Evolutionary conservation across 1,140 invertebrate species (phyloP), one percentile per base, ranked within the genome.

Genomic region (Cyclina sinensis): DNA sequence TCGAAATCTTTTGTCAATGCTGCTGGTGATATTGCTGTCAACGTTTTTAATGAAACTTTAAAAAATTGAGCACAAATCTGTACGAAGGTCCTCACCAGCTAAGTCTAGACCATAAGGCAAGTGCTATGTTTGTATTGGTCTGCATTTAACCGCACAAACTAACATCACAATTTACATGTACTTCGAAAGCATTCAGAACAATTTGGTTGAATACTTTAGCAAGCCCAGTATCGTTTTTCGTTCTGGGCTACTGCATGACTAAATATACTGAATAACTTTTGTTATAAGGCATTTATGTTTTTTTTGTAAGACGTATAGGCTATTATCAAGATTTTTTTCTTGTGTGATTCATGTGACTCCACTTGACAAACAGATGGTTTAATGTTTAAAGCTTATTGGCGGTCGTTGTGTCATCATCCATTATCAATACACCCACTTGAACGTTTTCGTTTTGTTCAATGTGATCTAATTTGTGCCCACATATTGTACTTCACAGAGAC

Each of bases 371-470:
- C 0, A 21, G 11, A 79, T 46, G 35, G 54, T 37, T 7, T 27
- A 86, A n/a, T 32, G 48, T 57, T 30, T 48, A 12, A 7, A 86
- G 30, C 46, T 68, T 86, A 24, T 48, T 24, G 21, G 65, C 46
- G 30, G 85, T 68, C 1, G 74, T 86, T 51, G 73, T 59, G 79
- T 86, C 85, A 79, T 86, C 85, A 57, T 86, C 74, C 85, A 86
- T 86, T 32, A 68, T 68, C 5, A 86, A 16, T 35, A 62, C 43
- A n/a, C 16, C 18, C 14, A 86, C 74, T 39, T 78, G 21, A n/a
- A 78, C 27, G 18, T 57, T 24, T 48, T 86, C 24, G 21, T n/a
- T 76, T 43, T 51, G 16, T 27, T 86, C 68, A 73, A 82, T 82
- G 11, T 57, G n/a, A n/a, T n/a, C n/a, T n/a, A n/a, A n/a, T n/a